These are phyloP conservation scores for Torymus auratus DNA, from an alignment of 2,888 invertebrate genomes.

Conservation along the genomic window DNA sequence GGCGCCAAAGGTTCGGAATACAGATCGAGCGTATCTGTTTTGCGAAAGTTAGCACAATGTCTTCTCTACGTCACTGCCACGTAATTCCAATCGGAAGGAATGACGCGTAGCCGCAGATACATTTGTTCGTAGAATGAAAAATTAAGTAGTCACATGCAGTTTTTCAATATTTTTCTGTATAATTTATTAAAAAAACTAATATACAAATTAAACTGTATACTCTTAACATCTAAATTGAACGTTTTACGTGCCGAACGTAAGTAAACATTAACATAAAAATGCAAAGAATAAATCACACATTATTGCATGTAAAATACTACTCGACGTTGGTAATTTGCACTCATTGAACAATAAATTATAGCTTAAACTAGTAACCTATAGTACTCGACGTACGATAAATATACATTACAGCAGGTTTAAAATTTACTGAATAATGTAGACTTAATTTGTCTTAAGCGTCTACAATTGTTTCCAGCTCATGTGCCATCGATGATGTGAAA, in stretches of 20 bases:
- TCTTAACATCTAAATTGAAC: background rate
- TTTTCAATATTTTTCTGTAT: background rate
- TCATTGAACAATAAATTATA: slow-evolving; percentile 48
- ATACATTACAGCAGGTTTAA: slow-evolving; percentile 27
- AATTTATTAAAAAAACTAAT: background rate
- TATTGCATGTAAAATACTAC: slow-evolving; percentile 30
- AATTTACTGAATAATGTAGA: slow-evolving; percentile 18
- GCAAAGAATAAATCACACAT: slow-evolving; percentile 6
- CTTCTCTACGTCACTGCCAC: slow-evolving; percentile 25
- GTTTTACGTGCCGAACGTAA: background rate
- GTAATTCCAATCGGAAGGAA: slow-evolving; percentile 3
- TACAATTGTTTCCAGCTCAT: background rate
- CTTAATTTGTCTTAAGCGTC: background rate
- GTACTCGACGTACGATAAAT: slow-evolving; percentile 34
- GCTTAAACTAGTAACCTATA: slow-evolving; percentile 38
- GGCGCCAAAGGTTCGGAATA: slow-evolving; percentile 36
- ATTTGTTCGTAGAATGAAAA: background rate
- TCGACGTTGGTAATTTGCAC: slow-evolving; percentile 25
- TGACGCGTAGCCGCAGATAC: background rate
- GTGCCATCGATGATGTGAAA: background rate
- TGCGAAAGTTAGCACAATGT: slow-evolving; percentile 29
- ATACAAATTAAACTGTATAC: no score
- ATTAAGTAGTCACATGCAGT: background rate
- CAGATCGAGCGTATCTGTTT: slow-evolving; percentile 33
- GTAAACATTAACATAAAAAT: slow-evolving; percentile 30